Evolutionary conservation across 2,888 invertebrate genomes (phyloP).

Genomic region (Bombylius major): DNA sequence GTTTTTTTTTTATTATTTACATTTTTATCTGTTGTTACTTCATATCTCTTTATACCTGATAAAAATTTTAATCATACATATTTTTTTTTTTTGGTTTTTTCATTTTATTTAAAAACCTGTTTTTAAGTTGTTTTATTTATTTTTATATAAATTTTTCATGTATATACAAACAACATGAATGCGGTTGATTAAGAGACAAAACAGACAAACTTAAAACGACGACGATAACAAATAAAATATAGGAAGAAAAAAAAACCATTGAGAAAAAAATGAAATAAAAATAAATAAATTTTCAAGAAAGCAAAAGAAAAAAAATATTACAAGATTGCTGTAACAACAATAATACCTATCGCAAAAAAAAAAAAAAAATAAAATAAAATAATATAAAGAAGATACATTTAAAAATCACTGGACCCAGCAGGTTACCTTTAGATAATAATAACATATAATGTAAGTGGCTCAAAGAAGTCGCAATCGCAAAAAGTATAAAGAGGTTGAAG

Average conservation of each 20-base stretch:
- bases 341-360: not conserved
- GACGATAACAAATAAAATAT: too few relatives aligned
- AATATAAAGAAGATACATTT: not conserved
- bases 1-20: not conserved
- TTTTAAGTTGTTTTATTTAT: not conserved
- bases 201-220: not conserved
- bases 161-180: not conserved
- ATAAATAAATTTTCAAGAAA: not conserved
- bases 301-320: not conserved
- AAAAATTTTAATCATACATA: not conserved
- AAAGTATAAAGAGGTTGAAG: too few relatives aligned
- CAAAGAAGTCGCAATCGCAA: not conserved
- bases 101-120: not conserved
- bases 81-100: too few relatives aligned
- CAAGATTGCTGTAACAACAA: not conserved
- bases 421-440: not conserved
- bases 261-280: not conserved
- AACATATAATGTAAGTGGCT: not conserved
- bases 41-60: not conserved
- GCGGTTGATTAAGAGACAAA: not conserved
- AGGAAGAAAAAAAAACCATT: too few relatives aligned
- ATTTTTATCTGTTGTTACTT: not conserved
- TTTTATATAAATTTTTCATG: too few relatives aligned
- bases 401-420: not conserved
- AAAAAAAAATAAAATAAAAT: not conserved